A percentile compares a stretch with the other conserved stretches of the same genome.
These are phyloP conservation scores for Eremophila alpestris DNA, from an alignment of 2,797 vertebrate species.

Conservation along the genomic window DNA sequence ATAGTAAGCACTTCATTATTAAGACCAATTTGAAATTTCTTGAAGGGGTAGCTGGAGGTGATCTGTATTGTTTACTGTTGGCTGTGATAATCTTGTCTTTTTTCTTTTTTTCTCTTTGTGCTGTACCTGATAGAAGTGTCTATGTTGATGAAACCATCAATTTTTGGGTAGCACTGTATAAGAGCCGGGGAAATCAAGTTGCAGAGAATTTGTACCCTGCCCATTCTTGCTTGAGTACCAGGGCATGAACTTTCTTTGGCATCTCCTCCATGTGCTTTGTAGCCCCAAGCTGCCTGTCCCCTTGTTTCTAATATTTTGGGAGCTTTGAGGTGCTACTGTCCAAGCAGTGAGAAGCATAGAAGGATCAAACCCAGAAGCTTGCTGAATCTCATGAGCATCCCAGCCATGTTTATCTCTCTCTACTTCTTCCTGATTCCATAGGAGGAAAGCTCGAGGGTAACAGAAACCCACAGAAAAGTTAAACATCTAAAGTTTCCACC, in stretches of 20 bases:
- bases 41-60: neutral
- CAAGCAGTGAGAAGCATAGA: neutral
- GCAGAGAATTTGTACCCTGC: neutral
- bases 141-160: neutral
- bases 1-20: neutral
- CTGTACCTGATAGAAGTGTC: neutral
- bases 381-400: neutral
- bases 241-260: neutral
- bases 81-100: neutral
- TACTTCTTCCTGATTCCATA: neutral
- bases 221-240: neutral
- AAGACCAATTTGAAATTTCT: neutral
- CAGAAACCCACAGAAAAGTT: neutral
- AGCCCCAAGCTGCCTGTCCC: neutral
- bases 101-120: neutral
- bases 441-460: neutral
- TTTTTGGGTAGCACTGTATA: neutral
- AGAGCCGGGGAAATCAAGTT: accelerated
- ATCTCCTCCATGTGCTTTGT: neutral
- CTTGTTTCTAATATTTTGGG: neutral
- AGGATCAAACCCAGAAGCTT: neutral
- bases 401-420: neutral
- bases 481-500: neutral
- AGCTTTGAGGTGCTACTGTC: neutral
- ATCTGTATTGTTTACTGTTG: neutral